Evolutionary conservation across 1,140 invertebrate species (phyloP), one percentile per base, ranked within the genome.

Genomic region (Nasonia longicornis): DNA sequence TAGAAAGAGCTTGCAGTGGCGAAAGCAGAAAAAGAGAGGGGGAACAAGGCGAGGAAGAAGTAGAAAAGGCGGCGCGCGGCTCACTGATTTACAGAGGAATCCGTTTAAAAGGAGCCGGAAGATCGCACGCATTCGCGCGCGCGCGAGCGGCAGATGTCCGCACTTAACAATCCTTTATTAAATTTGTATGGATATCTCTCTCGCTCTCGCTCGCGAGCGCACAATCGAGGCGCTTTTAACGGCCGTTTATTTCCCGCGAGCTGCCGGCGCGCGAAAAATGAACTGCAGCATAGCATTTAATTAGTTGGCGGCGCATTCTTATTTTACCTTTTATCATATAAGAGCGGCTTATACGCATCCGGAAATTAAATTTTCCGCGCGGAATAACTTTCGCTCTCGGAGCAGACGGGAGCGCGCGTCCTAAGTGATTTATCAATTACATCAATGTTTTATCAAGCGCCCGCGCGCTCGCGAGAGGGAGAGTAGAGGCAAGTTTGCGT

Each of bases 61-160:
- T 35, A n/a, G 76, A 78, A 69, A 82, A 78, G 66, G 67, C 52
- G 42, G 58, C 3, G 58, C 71, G 69, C 79, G 71, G 70, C 52
- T 69, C 79, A 66, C 66, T 80, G 79, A 81, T 81, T 81, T 81
- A 71, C 80, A 71, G 48, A 63, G 77, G 72, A 64, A 69, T 82
- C 52, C 81, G 70, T 74, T 82, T 82, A 75, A 79, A 69, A 76
- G 45, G 67, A 42, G 48, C 42, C 14, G 38, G 52, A 72, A 72
- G 38, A 42, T 42, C 29, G 48, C 45, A n/a, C 63, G 20, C 22
- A 20, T 14, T 78, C 7, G 26, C 26, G 20, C 16, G 58, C 26
- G 26, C 42, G 8, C 26, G 26, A 58, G 22, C 29, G 31, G 66
- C 66, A 77, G 80, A 71, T 77, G 73, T 64, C 79, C 79, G 64